Evolutionary conservation across 2,797 vertebrate species (phyloP), one percentile per base, ranked within the genome.

Genomic region (Semotilus atromaculatus): DNA sequence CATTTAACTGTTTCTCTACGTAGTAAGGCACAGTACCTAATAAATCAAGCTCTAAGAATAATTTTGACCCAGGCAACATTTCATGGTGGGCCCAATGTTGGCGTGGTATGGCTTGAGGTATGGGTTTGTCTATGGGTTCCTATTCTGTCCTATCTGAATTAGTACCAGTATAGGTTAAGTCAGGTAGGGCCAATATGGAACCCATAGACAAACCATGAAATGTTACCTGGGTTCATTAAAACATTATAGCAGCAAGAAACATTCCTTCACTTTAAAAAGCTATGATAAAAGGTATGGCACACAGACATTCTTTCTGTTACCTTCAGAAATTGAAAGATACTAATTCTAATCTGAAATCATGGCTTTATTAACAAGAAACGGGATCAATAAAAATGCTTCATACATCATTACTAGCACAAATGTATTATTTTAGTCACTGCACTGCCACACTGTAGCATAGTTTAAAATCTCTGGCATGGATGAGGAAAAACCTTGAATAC

Each of bases 191-290:
- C 14, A 14, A 64, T 29, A 31, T 16, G 2, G 26, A 62, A 29
- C 26, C 60, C 60, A 29, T 62, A 29, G 26, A 18, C 26, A 18
- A 31, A 31, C 14, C 62, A 64, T 64, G 62, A 8, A 31, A 64
- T 64, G 14, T 31, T 31, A 31, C 14, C 29, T 64, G 62, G 19
- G 21, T 68, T 64, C 23, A 40, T 64, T 21, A 55, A 72, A 78
- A 81, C n/a, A n/a, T 80, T 23, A 51, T 48, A 83, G 60, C 73
- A 86, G 38, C 66, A 83, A 38, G 45, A 73, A 73, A 64, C 21
- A 48, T 72, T 81, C 53, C 55, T 89, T 86, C 84, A 85, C 77
- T 84, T 87, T 34, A 79, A 82, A 88, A 86, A 75, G 5, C 18
- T 68, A 55, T 51, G 5, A 58, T 21, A 23, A n/a, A 80, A 74